Base-by-base conservation (phyloP, 2,888 invertebrate species). In the Melieria crassipennis region DNA sequence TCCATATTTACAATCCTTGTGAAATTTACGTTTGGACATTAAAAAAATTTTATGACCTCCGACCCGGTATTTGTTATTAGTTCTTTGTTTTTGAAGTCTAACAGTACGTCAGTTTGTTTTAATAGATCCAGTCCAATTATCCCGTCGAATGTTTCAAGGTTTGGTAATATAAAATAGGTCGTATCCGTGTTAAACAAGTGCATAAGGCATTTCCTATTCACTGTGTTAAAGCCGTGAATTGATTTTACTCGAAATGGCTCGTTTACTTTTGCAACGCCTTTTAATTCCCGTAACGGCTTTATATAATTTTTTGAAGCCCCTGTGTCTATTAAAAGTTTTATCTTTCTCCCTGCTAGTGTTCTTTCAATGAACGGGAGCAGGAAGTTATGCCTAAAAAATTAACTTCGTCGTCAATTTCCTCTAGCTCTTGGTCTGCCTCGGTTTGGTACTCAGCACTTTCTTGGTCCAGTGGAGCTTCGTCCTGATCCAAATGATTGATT, bases 331-430 rank as follows among this genome's bases (percentile, higher is more conserved):
- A 73, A 55, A n/a, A 75, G 43, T 62, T 65, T 67, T n/a, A 73
- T 55, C 45, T 69, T 16, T 16, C 16, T 16, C 16, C 16, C 16
- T 16, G 16, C 16, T 16, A 16, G 16, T 16, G 16, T 16, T 10
- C 70, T 66, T 16, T 61, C 69, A 56, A 71, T 69, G 57, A 52
- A 71, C 47, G 66, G 69, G 4, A 69, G 66, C 56, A 69, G 71
- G 61, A 64, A 72, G 13, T 66, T 65, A 50, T 48, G 46, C 45
- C 73, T 73, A 74, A 74, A 76, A 72, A 75, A 76, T 74, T 62
- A 11, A 50, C 11, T 65, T 9, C 42, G 11, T 16, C 16, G 16
- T 16, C 16, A 16, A 16, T 16, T 16, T 16, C 16, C 16, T 16
- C 16, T 16, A 16, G 43, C 52, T 42, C 4, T 55, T 50, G 7